phyloP scores from a whole-genome alignment of 2,797 vertebrate genomes.

The Acanthurus lineatus region DNA sequence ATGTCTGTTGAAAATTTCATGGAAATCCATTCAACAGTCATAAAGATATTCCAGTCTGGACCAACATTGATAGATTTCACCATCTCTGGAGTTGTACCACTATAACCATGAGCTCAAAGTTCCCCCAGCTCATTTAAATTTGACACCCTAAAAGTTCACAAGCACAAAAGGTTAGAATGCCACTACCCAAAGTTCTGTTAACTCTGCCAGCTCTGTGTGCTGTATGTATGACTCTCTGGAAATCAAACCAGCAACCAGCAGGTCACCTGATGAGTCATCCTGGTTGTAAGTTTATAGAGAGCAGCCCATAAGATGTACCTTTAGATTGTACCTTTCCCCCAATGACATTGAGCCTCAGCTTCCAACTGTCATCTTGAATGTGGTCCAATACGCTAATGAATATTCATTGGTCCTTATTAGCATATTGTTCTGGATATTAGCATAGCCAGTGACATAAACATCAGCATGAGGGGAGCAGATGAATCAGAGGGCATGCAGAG shows the following conservation, averaged over 20 bases:
- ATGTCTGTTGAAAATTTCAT: no score
- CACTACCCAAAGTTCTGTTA: background rate
- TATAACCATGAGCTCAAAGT: no score
- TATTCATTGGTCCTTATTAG: constrained; percentile 61
- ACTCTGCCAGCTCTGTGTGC: background rate
- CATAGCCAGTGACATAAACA: constrained; percentile 63
- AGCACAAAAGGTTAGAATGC: background rate
- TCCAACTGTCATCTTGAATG: constrained; percentile 55
- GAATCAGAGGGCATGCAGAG: constrained; percentile 60
- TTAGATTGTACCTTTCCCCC: constrained; percentile 36
- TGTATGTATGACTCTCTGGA: background rate
- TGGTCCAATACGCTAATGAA: constrained; percentile 47
- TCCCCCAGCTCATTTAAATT: no score
- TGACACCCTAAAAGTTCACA: background rate
- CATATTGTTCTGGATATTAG: constrained; percentile 63
- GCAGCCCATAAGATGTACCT: constrained; percentile 23
- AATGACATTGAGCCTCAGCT: constrained; percentile 36
- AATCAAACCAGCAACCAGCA: constrained; percentile 19
- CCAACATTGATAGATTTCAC: no score
- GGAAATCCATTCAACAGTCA: no score
- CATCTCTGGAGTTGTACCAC: no score
- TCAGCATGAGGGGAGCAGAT: constrained; percentile 53
- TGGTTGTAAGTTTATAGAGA: constrained; percentile 25
- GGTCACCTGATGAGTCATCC: constrained; percentile 22
- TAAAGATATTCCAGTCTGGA: no score